Evolutionary conservation across 2,797 vertebrate genomes (phyloP), one percentile per base, ranked within the genome.

Genomic region (Halcyon leucocephala): DNA sequence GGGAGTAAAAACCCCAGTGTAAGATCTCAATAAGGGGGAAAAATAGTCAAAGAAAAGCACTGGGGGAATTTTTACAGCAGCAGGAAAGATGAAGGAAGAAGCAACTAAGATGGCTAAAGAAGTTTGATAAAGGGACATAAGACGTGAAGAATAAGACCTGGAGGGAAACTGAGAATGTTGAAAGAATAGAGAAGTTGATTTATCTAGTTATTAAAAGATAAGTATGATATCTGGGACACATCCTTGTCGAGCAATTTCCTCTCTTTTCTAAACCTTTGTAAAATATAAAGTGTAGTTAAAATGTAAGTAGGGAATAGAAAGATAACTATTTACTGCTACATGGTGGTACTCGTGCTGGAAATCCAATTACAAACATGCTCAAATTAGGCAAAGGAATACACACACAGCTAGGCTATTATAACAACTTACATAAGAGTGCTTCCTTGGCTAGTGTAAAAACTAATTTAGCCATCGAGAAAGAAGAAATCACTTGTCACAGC

Each of bases 171-270:
- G 54, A 89, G 77, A 93, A 72, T 82, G 94, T 92, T 89, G 89
- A 90, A 90, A 94, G 88, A 93, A 92, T 42, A 81, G 64, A 88
- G 86, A 92, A 92, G 51, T 82, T 90, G 87, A 89, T 90, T 92
- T 94, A 90, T 90, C 84, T 89, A 58, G 90, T 90, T 92, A 93
- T 96, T 96, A 94, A 96, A 96, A 92, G 91, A 94, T 94, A 96
- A 96, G 83, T 96, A 76, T 69, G 91, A 46, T 94, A 95, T 94
- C 92, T 96, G 93, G 92, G 93, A 92, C 73, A 93, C 60, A 94
- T 86, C 82, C 86, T 73, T 78, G 90, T 90, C 0, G 1, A 91
- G 71, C 67, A 90, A 94, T 94, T 92, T 95, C 94, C 80, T 80
- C 86, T 82, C 87, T 93, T 92, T 91, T 94, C 89, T 52, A 87